These are phyloP conservation scores for Drosophila meridiana DNA, from an alignment of 2,888 invertebrate species.

Conservation along the genomic window DNA sequence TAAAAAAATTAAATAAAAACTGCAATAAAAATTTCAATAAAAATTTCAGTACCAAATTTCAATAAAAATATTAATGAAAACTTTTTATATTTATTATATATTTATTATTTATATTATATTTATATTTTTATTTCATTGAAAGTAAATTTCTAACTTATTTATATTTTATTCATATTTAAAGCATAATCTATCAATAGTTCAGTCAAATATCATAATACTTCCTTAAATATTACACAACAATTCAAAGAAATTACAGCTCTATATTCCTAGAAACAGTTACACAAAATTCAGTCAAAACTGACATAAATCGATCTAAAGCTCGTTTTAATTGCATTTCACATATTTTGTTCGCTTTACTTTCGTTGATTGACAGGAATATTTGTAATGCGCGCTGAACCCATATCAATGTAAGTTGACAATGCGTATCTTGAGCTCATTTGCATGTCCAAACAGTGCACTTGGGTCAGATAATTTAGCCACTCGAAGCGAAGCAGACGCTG, in stretches of 20 bases:
- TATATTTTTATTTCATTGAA: too few species aligned
- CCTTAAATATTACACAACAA: background rate
- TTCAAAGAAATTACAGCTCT: background rate
- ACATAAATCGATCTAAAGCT: background rate
- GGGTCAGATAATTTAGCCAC: background rate
- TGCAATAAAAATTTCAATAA: too few species aligned
- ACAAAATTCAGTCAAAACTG: constrained; percentile 9
- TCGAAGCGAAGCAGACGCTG: background rate
- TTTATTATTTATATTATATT: too few species aligned
- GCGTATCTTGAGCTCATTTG: constrained; percentile 16
- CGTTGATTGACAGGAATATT: background rate
- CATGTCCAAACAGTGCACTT: constrained; percentile 27
- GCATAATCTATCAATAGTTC: too few species aligned
- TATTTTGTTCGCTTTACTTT: background rate
- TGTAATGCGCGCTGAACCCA: background rate
- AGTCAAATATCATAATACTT: too few species aligned
- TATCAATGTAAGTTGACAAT: constrained; percentile 32
- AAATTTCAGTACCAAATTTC: too few species aligned
- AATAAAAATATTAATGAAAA: too few species aligned
- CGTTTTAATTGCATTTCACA: constrained; percentile 3
- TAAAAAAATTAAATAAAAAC: too few species aligned
- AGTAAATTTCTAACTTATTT: too few species aligned
- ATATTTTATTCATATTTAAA: too few species aligned
- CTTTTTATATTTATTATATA: too few species aligned
- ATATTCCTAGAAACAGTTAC: background rate